Evolutionary conservation across 2,888 invertebrate species (phyloP), one percentile per base, ranked within the genome.

Genomic region (Epinotia brunnichana): DNA sequence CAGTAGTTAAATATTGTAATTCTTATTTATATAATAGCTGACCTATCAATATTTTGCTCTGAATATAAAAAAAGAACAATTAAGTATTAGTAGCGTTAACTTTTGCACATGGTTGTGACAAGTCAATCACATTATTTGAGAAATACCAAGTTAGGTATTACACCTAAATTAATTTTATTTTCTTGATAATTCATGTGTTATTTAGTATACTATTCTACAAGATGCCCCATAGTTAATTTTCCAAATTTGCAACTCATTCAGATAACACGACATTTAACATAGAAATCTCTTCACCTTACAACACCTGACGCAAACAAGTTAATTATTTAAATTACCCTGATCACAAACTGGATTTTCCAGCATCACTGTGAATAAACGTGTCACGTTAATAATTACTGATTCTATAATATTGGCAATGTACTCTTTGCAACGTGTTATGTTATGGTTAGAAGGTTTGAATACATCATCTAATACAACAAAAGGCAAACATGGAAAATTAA

Each of bases 241-340:
- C 35, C 7, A 35, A 35, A 35, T 29, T 39, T 15, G 39, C 53
- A 64, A 19, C 39, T 39, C 15, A 53, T 64, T 63, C 13, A 54
- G 53, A 53, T 35, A 53, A 64, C n/a, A 63, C n/a, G 13, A 21
- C 21, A 54, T 66, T 39, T 35, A 35, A 21, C 15, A 56, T 15
- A 29, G 35, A 41, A 66, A 54, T 56, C 21, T 41, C 15, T 24
- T 54, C 19, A 41, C 17, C 21, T 66, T 39, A 54, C 19, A 19
- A 15, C 54, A 44, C 54, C 3, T 13, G 44, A 35, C 39, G 60
- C 39, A 72, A 56, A 72, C 61, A 54, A 21, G 72, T 61, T 72
- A 48, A 67, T 67, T 62, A 72, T 72, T 72, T 56, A 68, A 62
- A 68, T 61, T 29, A 66, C 44, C 60, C 53, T 67, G 54, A 54